Evolutionary conservation across 2,888 invertebrate genomes (phyloP).

Genomic region (Campoplex nolae): DNA sequence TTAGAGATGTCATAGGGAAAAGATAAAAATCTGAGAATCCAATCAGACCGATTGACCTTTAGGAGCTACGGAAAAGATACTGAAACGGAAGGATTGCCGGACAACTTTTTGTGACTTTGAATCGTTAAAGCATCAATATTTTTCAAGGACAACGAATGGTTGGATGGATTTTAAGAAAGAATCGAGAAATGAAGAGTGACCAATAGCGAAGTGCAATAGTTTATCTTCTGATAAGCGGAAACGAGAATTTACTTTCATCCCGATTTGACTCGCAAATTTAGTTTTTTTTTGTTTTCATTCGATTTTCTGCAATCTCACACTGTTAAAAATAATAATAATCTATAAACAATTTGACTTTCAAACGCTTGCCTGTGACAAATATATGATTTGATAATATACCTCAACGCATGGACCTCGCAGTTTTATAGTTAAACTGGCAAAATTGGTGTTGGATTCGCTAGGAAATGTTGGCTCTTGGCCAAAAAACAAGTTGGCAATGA

Average conservation of each 20-base stretch:
- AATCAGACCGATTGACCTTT: too few relatives aligned
- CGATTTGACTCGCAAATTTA: neutral
- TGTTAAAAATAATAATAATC: too few relatives aligned
- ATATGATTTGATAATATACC: too few relatives aligned
- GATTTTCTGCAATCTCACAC: neutral
- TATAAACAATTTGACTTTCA: too few relatives aligned
- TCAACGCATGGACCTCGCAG: too few relatives aligned
- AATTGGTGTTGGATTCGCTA: neutral
- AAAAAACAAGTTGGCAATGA: neutral
- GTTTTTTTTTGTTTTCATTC: neutral
- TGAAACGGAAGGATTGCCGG: too few relatives aligned
- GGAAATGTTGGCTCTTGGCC: constrained; percentile 37
- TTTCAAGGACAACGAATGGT: neutral
- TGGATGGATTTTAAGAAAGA: neutral
- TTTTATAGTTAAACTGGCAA: neutral
- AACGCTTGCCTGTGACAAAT: neutral
- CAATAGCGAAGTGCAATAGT: constrained; percentile 43
- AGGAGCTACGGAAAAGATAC: too few relatives aligned
- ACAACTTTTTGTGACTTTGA: constrained; percentile 30
- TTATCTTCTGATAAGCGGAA: constrained; percentile 60
- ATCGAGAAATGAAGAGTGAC: constrained; percentile 28
- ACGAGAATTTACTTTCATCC: constrained; percentile 38
- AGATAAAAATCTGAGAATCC: too few relatives aligned
- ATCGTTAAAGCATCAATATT: neutral
- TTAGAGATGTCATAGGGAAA: too few relatives aligned